A percentile compares a stretch with the other conserved stretches of the same genome.
These are phyloP conservation scores for Picus viridis DNA, from an alignment of 2,797 vertebrate genomes.

Conservation along the genomic window DNA sequence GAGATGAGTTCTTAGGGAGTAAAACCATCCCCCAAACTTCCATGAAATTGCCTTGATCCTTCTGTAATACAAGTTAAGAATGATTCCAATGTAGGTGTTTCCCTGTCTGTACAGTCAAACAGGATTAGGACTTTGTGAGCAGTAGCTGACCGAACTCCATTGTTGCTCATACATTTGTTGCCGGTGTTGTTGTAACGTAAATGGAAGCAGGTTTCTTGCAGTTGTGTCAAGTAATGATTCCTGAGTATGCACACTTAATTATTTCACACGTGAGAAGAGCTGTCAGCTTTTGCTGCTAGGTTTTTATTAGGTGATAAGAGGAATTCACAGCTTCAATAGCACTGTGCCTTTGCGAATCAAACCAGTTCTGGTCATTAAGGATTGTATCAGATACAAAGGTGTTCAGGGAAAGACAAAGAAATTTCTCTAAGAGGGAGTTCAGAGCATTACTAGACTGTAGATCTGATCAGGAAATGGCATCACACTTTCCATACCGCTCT, in stretches of 20 bases:
- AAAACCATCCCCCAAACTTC: neutral
- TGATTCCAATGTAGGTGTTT: neutral
- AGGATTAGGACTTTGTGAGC: neutral
- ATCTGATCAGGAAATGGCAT: constrained; percentile 1
- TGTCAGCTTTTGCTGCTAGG: neutral
- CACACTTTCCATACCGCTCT: neutral
- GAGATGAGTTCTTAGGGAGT: neutral
- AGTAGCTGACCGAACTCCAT: neutral
- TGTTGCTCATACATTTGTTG: neutral
- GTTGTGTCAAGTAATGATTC: constrained; percentile 14
- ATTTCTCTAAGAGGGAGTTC: neutral
- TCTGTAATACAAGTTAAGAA: neutral
- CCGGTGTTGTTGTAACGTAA: neutral
- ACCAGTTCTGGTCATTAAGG: neutral
- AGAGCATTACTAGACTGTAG: neutral
- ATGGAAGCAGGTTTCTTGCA: neutral
- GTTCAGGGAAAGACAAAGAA: neutral
- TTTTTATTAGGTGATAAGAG: constrained; percentile 7
- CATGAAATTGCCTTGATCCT: neutral
- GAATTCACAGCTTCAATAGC: constrained; percentile 7
- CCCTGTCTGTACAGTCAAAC: neutral
- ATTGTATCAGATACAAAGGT: neutral
- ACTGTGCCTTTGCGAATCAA: constrained; percentile 3
- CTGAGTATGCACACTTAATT: neutral
- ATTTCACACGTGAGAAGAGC: neutral